phyloP scores from a whole-genome alignment of 2,797 vertebrate species.

The Morus bassanus region DNA sequence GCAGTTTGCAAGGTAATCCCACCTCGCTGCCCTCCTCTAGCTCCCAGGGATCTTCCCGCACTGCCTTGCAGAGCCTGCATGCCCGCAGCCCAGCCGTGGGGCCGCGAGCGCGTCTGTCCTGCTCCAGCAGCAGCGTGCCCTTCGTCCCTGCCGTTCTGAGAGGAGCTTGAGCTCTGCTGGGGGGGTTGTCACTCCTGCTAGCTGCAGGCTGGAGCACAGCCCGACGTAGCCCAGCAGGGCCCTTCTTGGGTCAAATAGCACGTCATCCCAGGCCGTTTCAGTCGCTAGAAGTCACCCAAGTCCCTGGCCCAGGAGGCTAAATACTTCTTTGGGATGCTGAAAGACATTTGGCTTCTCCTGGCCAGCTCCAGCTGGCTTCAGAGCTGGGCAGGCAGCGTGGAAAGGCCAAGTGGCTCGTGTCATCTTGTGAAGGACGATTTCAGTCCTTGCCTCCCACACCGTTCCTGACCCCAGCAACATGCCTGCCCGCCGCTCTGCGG shows the following conservation, averaged over 20 bases:
- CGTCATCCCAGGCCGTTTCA: background rate
- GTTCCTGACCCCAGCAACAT: background rate
- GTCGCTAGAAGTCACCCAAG: conserved; percentile 1
- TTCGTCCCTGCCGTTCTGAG: fast-evolving
- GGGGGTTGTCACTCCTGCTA: background rate
- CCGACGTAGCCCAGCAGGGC: background rate
- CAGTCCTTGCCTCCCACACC: background rate
- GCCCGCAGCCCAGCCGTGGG: fast-evolving
- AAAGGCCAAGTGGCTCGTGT: conserved; percentile 34
- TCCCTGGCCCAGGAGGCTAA: background rate
- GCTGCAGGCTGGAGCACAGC: background rate
- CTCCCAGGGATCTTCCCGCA: background rate
- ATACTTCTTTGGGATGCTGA: background rate
- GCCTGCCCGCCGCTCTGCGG: background rate
- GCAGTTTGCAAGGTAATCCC: background rate
- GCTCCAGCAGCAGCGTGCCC: background rate
- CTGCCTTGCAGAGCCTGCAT: background rate
- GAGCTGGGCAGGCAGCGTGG: background rate
- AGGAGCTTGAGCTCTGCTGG: background rate
- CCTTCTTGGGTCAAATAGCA: background rate
- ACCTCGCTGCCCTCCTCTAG: background rate
- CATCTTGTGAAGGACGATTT: background rate
- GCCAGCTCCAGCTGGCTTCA: conserved; percentile 11
- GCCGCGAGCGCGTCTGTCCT: background rate
- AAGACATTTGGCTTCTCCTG: conserved; percentile 9